Evolutionary conservation across 2,797 vertebrate species (phyloP).

Genomic region (Siniperca scherzeri): DNA sequence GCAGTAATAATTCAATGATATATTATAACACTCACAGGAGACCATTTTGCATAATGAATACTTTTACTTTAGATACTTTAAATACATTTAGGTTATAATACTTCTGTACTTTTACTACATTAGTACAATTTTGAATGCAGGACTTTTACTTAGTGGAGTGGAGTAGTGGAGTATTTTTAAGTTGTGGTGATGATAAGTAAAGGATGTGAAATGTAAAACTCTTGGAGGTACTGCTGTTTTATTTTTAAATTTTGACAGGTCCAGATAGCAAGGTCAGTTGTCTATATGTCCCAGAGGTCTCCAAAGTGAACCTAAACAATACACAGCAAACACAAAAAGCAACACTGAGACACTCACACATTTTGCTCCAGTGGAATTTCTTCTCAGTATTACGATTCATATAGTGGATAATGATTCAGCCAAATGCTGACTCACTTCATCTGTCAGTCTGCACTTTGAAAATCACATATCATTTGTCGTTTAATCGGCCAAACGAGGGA

Average conservation of each 20-base stretch:
- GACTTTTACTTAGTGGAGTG: constrained; percentile 2
- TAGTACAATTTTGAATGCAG: neutral
- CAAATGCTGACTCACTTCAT: constrained; percentile 71
- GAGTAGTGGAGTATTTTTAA: neutral
- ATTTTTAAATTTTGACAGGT: neutral
- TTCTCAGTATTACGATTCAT: constrained; percentile 29
- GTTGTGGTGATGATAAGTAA: neutral
- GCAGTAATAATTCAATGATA: too few species aligned
- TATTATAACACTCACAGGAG: neutral
- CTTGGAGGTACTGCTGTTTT: neutral
- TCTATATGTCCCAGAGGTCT: neutral
- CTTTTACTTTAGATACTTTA: neutral
- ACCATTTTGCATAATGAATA: neutral
- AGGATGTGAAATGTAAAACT: neutral
- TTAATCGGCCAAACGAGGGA: constrained; percentile 71
- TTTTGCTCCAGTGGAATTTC: constrained; percentile 10
- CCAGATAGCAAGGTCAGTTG: neutral
- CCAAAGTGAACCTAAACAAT: constrained; percentile 3
- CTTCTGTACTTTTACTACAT: neutral
- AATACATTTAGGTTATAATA: neutral
- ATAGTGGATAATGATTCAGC: constrained; percentile 54
- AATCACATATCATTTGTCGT: constrained; percentile 54
- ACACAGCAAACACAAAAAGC: neutral
- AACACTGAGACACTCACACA: neutral
- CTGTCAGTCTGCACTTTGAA: constrained; percentile 59